Evolutionary conservation across 2,113 vertebrate species (phyloP), one percentile per base, ranked within the genome.

Genomic region (Sinocyclocheilus maitianheensis): DNA sequence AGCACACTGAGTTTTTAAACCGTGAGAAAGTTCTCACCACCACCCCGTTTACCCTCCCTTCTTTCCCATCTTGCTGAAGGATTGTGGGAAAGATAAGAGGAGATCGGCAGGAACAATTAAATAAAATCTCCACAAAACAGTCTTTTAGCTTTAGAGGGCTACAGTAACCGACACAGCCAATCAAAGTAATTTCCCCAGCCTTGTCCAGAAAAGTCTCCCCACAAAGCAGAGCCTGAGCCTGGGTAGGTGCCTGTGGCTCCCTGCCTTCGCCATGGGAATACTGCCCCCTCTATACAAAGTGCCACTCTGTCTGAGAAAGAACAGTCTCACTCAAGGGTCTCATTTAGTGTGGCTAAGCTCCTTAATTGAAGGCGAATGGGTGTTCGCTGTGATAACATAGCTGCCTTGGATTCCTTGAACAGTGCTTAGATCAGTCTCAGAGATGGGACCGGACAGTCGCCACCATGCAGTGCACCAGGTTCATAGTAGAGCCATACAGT

Each of bases 101-200:
- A 63, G 53, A 88, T 88, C 90, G 60, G 72, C 82, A 89, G 92
- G 88, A 93, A 93, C 91, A 90, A 93, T 94, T 94, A 91, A 94
- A 94, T 93, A 94, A 94, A 94, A 91, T 92, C 91, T 90, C 81
- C 81, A 67, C 79, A 77, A 81, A 69, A 88, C 91, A 91, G 92
- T 87, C 81, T 87, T 90, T 91, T 90, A 60, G 92, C 93, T 93
- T 94, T 93, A 89, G 91, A 94, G 92, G 92, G 93, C 86, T 90
- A 91, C 93, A 90, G 93, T 92, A 94, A 93, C 93, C 46, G 93
- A 92, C 91, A 93, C 92, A 92, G 90, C 93, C 93, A 94, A 94
- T 94, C 92, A 94, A 93, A 93, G 93, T 91, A 93, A 94, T 93
- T 94, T 93, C 89, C 92, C 89, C 72, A 75, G 85, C 87, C 93